Percentiles rank a stretch among this genome's conserved stretches.
Evolutionary conservation across 2,888 invertebrate species (phyloP).

Genomic region (Hermodice carunculata): DNA sequence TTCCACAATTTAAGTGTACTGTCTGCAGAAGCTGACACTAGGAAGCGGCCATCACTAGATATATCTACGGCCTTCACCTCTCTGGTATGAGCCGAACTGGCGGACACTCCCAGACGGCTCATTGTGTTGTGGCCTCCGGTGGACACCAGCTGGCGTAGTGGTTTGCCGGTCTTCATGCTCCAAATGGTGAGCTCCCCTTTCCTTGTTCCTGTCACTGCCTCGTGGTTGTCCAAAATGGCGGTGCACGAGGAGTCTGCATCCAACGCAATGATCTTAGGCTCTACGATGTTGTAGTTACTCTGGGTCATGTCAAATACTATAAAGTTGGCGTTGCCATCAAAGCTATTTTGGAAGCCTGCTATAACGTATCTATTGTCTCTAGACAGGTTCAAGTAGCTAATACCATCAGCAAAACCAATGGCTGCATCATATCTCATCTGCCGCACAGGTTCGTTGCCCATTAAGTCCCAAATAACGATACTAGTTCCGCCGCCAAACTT

Average conservation of each 20-base stretch:
- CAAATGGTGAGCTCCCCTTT: constrained; percentile 69
- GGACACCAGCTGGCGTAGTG: constrained; percentile 61
- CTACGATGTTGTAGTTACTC: constrained; percentile 57
- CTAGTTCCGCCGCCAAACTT: constrained; percentile 66
- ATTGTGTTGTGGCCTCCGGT: constrained; percentile 37
- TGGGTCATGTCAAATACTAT: constrained; percentile 67
- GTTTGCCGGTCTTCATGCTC: constrained; percentile 64
- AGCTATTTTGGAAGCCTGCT: constrained; percentile 68
- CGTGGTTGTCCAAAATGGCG: constrained; percentile 65
- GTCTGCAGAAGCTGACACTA: constrained; percentile 68
- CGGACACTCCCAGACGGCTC: constrained; percentile 21
- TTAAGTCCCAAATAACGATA: constrained; percentile 67
- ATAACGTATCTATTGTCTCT: constrained; percentile 55
- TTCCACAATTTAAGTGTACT: constrained; percentile 68
- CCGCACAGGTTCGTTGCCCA: constrained; percentile 66
- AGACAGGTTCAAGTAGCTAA: constrained; percentile 61
- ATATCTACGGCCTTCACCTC: constrained; percentile 65
- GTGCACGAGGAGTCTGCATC: constrained; percentile 67
- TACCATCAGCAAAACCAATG: constrained; percentile 66
- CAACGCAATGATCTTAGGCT: constrained; percentile 63
- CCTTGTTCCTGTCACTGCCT: constrained; percentile 67
- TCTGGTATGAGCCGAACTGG: constrained; percentile 54
- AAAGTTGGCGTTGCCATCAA: constrained; percentile 67
- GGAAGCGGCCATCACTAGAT: constrained; percentile 62
- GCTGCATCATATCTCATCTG: constrained; percentile 59